Evolutionary conservation across 2,113 vertebrate species (phyloP).

Genomic region (Seriola quinqueradiata): DNA sequence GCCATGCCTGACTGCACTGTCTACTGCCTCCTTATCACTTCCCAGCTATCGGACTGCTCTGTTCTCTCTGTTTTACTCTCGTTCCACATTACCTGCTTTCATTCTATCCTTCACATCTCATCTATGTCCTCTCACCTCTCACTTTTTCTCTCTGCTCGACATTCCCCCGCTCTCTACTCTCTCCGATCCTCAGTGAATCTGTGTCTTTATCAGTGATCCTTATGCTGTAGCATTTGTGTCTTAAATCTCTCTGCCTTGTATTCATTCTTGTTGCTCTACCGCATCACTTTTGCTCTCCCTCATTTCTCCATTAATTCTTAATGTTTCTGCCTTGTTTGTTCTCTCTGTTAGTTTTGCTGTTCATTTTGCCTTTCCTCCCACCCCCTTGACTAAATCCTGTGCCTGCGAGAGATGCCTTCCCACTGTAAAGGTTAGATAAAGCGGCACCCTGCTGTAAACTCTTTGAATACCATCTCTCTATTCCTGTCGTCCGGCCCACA

Average conservation of each 20-base stretch:
- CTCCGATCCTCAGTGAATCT: conserved; percentile 22
- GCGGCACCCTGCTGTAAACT: conserved; percentile 49
- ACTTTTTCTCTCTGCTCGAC: conserved; percentile 30
- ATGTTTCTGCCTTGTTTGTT: conserved; percentile 5
- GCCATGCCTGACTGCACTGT: conserved; percentile 46
- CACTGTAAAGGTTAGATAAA: conserved; percentile 50
- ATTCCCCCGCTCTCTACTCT: background rate
- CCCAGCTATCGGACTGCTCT: conserved; percentile 15
- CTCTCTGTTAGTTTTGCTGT: conserved; percentile 16
- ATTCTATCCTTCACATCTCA: conserved; percentile 52
- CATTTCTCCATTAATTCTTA: conserved; percentile 8
- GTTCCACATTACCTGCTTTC: conserved; percentile 58
- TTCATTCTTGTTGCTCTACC: conserved; percentile 18
- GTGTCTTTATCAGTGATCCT: conserved; percentile 36
- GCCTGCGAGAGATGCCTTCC: conserved; percentile 35
- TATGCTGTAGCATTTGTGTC: conserved; percentile 9
- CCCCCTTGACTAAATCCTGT: conserved; percentile 31
- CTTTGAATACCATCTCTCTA: conserved; percentile 38
- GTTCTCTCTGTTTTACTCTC: conserved; percentile 50
- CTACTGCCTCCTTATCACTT: conserved; percentile 55
- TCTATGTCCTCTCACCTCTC: conserved; percentile 42
- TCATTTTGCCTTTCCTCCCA: background rate
- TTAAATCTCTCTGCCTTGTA: conserved; percentile 18
- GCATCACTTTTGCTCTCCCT: background rate
- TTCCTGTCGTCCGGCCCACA: conserved; percentile 29